Base-by-base conservation (phyloP, 1,140 invertebrate genomes). In the Limonius californicus region DNA sequence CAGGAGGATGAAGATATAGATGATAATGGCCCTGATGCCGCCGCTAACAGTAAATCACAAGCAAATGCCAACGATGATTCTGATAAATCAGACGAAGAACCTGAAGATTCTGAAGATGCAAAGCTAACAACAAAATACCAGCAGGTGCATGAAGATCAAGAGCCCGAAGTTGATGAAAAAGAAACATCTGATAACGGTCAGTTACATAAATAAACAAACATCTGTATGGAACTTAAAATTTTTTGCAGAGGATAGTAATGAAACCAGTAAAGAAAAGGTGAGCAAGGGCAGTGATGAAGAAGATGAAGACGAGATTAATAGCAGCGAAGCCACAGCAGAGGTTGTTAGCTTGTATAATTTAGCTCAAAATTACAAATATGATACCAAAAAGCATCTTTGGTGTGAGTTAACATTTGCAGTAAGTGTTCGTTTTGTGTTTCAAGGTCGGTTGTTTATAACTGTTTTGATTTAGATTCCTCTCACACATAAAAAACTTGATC, bases 111-210 rank as follows among this genome's bases (percentile, higher is more conserved):
- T 0, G 87, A 84, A 14, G 78, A 80, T 19, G 76, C 77, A 4
- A 85, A 83, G 70, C 78, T 77, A 1, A 81, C 78, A 64, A 77
- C 76, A 42, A 81, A 84, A 64, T 84, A 84, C 62, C 77, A 83
- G 35, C 83, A 87, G 64, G 84, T 85, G 57, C 84, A 85, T 42
- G 91, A 91, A 39, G 89, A 91, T 70, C 89, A 94, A 66, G 92
- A 94, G 72, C 85, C 85, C 0, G 89, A 89, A 59, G 89, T 89
- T 45, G 86, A 86, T 15, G 90, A 91, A 32, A 75, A 79, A 16
- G 69, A 76, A 2, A 71, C 73, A 15, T 75, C 77, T 35, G 78
- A 76, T 12, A 77, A 79, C 19, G 74, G 77, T 63, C 72, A 69
- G 19, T 15, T 59, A 30, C 12, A 7, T 14, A 16, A 8, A 45